phyloP scores from a whole-genome alignment of 2,888 invertebrate species.

The Blastobasis lacticolella region DNA sequence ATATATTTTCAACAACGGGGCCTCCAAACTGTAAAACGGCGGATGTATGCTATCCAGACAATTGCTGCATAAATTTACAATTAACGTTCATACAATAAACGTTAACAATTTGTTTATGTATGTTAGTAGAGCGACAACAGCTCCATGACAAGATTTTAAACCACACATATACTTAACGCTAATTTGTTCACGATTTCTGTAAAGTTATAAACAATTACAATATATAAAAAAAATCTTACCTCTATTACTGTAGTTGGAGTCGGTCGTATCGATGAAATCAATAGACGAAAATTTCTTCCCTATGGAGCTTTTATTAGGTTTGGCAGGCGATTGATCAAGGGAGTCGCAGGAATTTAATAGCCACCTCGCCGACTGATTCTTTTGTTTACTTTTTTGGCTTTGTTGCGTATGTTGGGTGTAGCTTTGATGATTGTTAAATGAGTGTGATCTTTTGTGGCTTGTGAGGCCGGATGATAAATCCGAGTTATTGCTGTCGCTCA shows the following conservation, averaged over 20 bases:
- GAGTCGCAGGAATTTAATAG: conserved; percentile 68
- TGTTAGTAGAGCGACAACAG: too few species aligned
- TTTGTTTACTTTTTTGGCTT: conserved; percentile 76
- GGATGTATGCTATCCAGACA: too few species aligned
- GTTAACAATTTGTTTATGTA: too few species aligned
- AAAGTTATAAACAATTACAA: too few species aligned
- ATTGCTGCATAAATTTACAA: too few species aligned
- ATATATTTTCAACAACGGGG: too few species aligned
- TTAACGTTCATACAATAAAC: too few species aligned
- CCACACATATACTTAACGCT: too few species aligned
- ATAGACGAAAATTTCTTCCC: conserved; percentile 75
- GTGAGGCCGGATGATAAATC: conserved; percentile 68
- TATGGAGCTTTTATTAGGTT: conserved; percentile 64
- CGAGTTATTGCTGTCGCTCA: conserved; percentile 71
- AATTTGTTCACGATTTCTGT: too few species aligned
- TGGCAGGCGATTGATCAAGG: conserved; percentile 61
- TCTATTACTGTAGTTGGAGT: conserved; percentile 72
- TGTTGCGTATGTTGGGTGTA: conserved; percentile 77
- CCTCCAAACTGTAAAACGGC: too few species aligned
- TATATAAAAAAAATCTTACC: conserved; percentile 35
- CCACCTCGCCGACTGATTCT: conserved; percentile 73
- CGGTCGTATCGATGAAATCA: conserved; percentile 69
- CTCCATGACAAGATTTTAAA: too few species aligned
- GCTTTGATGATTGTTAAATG: conserved; percentile 81
- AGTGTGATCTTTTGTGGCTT: conserved; percentile 80